These are phyloP conservation scores for Caenorhabditis sp. DNA, from an alignment of 2,888 invertebrate genomes.

Conservation along the genomic window DNA sequence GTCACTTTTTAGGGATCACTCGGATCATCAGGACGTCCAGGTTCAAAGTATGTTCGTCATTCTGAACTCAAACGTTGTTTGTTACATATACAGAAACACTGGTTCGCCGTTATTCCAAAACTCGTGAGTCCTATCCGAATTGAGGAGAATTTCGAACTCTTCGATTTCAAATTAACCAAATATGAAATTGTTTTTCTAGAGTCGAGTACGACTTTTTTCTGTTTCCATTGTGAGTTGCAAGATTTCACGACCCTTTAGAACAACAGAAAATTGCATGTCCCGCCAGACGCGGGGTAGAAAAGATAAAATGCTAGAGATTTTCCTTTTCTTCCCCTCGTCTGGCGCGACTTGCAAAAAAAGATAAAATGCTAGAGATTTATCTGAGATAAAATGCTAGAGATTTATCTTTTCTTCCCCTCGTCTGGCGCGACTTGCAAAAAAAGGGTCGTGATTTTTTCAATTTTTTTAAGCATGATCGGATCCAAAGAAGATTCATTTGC, in stretches of 20 bases:
- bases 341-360: too few relatives aligned
- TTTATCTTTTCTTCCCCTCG: too few relatives aligned
- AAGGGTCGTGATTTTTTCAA: too few relatives aligned
- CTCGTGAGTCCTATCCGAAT: constrained; percentile 16
- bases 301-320: too few relatives aligned
- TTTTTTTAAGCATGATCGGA: constrained; percentile 43
- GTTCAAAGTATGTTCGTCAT: too few relatives aligned
- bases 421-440: too few relatives aligned
- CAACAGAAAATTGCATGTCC: too few relatives aligned
- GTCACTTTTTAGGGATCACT: constrained; percentile 71
- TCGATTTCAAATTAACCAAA: constrained; percentile 23
- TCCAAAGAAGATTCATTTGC: constrained; percentile 43
- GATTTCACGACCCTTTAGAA: too few relatives aligned
- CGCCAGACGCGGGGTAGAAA: too few relatives aligned
- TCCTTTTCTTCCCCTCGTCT: too few relatives aligned
- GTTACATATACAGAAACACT: constrained; percentile 13
- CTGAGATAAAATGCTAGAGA: too few relatives aligned
- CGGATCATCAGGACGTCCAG: constrained; percentile 68
- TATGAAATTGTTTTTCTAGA: constrained; percentile 26
- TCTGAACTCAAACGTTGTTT: constrained; percentile 45
- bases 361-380: too few relatives aligned
- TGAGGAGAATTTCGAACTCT: constrained; percentile 24
- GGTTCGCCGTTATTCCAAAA: constrained; percentile 33
- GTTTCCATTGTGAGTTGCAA: constrained; percentile 35
- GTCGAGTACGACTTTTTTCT: constrained; percentile 27